Evolutionary conservation across 2,888 invertebrate genomes (phyloP).

Genomic region (Limenitis camilla): DNA sequence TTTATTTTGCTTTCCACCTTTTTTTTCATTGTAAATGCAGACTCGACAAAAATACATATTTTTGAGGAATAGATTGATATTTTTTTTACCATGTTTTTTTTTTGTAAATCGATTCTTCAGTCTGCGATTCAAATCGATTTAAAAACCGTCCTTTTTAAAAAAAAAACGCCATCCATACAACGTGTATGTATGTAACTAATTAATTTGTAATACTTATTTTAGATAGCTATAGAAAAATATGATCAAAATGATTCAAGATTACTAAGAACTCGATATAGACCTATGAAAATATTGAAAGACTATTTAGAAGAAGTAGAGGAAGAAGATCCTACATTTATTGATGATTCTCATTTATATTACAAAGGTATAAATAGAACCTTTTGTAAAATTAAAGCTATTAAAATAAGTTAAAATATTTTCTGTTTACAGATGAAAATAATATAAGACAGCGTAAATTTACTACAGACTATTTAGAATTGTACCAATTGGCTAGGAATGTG

Average conservation of each 20-base stretch:
- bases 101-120: too few relatives aligned
- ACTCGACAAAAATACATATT: too few relatives aligned
- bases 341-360: conserved; percentile 65
- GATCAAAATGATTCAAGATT: conserved; percentile 60
- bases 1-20: too few relatives aligned
- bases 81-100: too few relatives aligned
- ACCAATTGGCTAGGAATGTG: conserved; percentile 53
- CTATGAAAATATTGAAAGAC: conserved; percentile 66
- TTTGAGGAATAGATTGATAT: too few relatives aligned
- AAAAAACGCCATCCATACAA: too few relatives aligned
- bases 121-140: too few relatives aligned
- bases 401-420: background rate
- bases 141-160: too few relatives aligned
- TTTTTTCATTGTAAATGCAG: too few relatives aligned
- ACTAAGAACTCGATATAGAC: conserved; percentile 62
- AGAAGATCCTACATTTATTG: conserved; percentile 60
- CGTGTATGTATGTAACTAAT: too few relatives aligned
- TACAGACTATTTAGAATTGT: conserved; percentile 52
- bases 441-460: conserved; percentile 57
- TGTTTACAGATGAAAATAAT: conserved; percentile 51
- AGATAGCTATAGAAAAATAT: conserved; percentile 57
- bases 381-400: background rate
- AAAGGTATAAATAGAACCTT: conserved; percentile 40
- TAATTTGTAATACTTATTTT: too few relatives aligned
- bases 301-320: conserved; percentile 54